Conservation (phyloP, 2,888 invertebrate genomes). For the Mycalesis mineus region DNA sequence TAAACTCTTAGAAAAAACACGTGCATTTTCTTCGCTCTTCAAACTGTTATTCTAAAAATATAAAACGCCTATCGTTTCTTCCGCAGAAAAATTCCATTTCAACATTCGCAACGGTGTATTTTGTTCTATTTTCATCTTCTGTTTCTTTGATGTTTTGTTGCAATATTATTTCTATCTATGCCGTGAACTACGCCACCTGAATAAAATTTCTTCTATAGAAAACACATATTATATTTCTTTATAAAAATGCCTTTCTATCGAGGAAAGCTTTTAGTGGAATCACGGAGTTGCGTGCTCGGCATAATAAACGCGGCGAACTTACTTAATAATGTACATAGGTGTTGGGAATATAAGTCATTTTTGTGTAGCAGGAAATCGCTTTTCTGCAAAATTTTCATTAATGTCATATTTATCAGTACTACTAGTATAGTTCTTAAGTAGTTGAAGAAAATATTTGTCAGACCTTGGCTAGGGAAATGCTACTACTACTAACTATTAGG, state of each 20-base stretch:
- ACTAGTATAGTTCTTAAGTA: too few species aligned
- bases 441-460: too few species aligned
- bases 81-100: not conserved
- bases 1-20: too few species aligned
- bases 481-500: too few species aligned
- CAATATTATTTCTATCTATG: conserved; percentile 3
- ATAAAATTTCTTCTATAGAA: conserved; percentile 21
- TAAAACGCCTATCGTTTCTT: not conserved
- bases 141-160: too few species aligned
- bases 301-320: conserved; percentile 20
- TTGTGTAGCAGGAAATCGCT: conserved; percentile 1
- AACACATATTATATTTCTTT: conserved; percentile 20
- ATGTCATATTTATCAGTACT: not conserved
- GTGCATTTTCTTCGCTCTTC: too few species aligned
- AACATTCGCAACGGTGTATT: not conserved
- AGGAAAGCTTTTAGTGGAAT: conserved; percentile 27
- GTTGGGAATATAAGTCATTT: conserved; percentile 14
- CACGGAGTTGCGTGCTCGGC: conserved; percentile 25
- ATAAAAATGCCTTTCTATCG: conserved; percentile 25
- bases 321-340: conserved; percentile 19
- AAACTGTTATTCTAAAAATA: not conserved
- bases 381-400: not conserved
- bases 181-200: conserved; percentile 17
- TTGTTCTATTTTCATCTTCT: conserved; percentile 6
- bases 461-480: too few species aligned